Percentiles rank a stretch among this genome's conserved stretches.
Conservation (phyloP, 2,113 vertebrate genomes). For the Colaptes auratus region DNA sequence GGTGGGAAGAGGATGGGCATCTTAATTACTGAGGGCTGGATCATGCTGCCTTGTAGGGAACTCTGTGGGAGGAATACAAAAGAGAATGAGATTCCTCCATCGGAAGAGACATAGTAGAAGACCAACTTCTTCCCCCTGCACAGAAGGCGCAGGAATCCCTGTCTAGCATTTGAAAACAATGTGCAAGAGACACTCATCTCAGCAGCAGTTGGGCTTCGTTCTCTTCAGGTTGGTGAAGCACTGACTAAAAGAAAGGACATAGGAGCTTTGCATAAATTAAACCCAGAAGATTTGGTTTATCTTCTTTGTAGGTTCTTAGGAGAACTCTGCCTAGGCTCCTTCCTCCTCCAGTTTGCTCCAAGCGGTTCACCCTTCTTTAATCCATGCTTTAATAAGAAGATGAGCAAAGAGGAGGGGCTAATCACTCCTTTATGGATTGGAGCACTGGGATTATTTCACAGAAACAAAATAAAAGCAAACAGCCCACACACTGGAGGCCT, state of each 20-base stretch:
- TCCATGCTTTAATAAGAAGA: background rate
- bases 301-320: background rate
- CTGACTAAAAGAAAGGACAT: background rate
- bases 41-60: background rate
- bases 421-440: background rate
- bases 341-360: background rate
- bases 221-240: background rate
- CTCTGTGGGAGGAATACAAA: background rate
- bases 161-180: background rate
- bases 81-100: background rate
- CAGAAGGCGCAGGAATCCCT: background rate
- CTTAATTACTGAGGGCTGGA: conserved; percentile 17
- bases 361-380: background rate
- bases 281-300: background rate
- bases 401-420: background rate
- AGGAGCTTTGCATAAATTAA: background rate
- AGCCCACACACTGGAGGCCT: background rate
- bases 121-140: background rate
- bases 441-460: background rate
- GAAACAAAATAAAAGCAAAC: background rate
- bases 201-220: background rate
- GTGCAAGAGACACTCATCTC: background rate
- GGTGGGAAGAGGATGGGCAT: conserved; percentile 18
- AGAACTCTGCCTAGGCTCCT: background rate
- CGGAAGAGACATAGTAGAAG: background rate